phyloP scores from a whole-genome alignment of 2,797 vertebrate genomes.

The Oreonectes daqikongensis region DNA sequence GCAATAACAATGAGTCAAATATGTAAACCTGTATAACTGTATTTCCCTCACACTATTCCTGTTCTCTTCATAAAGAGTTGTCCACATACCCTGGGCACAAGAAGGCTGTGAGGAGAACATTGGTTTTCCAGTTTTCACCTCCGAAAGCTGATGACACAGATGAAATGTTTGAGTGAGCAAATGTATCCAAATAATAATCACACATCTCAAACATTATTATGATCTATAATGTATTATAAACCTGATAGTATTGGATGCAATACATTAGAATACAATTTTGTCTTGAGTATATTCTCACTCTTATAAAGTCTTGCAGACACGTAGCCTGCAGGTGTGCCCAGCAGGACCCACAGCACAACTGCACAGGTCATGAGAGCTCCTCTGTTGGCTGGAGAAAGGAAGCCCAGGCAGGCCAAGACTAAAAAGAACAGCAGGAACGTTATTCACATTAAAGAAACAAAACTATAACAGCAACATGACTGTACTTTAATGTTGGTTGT shows the following conservation, averaged over 20 bases:
- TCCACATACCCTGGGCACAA: conserved; percentile 85
- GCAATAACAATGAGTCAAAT: not conserved
- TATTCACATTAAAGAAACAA: not conserved
- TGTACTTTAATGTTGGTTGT: not conserved
- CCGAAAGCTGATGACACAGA: conserved; percentile 80
- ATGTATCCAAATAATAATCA: not conserved
- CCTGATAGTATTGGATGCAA: not conserved
- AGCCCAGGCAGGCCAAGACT: conserved; percentile 98
- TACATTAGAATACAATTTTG: not conserved
- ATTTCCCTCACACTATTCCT: not conserved
- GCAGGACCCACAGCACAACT: conserved; percentile 87
- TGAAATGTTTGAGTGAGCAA: not conserved
- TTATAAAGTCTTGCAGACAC: conserved; percentile 90
- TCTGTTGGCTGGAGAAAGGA: conserved; percentile 93
- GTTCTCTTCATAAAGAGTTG: not conserved
- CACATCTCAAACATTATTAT: too few relatives aligned
- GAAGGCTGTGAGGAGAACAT: conserved; percentile 87
- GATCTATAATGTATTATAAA: too few relatives aligned
- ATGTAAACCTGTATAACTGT: not conserved
- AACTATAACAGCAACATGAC: not conserved
- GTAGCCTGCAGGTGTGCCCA: conserved; percentile 88
- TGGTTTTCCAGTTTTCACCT: conserved; percentile 91
- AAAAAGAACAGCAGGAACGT: conserved; percentile 13
- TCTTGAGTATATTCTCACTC: conserved; percentile 75
- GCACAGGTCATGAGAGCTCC: conserved; percentile 89